Evolutionary conservation across 2,888 invertebrate genomes (phyloP), one percentile per base, ranked within the genome.

Genomic region (Thera obeliscata): DNA sequence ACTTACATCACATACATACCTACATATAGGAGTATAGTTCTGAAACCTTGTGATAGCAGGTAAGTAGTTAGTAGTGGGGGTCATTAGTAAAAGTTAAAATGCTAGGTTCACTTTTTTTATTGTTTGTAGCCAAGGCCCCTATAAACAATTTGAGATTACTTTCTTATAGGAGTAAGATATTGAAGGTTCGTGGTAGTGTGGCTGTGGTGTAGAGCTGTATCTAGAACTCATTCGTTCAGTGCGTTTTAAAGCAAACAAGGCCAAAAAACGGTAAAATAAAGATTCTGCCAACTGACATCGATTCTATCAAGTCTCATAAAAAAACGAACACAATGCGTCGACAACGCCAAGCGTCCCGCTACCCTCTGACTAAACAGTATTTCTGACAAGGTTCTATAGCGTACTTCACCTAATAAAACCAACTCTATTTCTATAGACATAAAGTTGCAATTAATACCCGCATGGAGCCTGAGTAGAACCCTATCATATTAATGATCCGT

Each of bases 201-300:
- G 41, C 41, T 66, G 49, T 38, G 55, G 49, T 38, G 55, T 67
- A 70, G 62, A 63, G 56, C 61, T 68, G 57, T 46, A 61, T 41
- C 55, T 52, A 64, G 66, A 57, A 60, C 66, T 63, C 61, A 64
- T 64, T 61, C 56, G 61, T 56, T 65, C 65, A 61, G 59, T 64
- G 60, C 52, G 62, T 69, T 66, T 78, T 71, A 74, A 76, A 69
- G 71, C 82, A 79, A 89, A 90, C 88, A 85, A 90, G 91, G 92
- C 90, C 90, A 88, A 91, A 91, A 92, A 91, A 91, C 91, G 91
- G 92, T 91, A 90, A 88, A 89, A 88, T 87, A 91, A 92, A 92
- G 91, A 93, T 91, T 90, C 90, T 90, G 92, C 91, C 91, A 93
- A 93, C 93, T 93, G 93, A 91, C 93, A 92, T 93, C 91, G 88